Evolutionary conservation across 2,113 vertebrate genomes (phyloP).

Genomic region (Ginglymostoma cirratum): DNA sequence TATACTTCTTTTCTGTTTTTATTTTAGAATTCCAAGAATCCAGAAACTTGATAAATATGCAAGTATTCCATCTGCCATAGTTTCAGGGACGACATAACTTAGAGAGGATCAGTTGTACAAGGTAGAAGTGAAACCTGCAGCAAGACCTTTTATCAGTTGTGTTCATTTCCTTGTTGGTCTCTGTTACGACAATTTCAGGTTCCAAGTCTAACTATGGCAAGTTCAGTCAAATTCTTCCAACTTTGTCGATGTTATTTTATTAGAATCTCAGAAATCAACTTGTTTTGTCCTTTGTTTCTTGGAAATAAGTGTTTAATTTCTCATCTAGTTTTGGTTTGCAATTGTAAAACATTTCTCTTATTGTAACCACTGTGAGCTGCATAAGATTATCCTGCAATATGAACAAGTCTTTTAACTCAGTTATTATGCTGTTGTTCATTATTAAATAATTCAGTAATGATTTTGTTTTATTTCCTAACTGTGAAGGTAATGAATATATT

Average conservation of each 20-base stretch:
- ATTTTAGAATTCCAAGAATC: background rate
- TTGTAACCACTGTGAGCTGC: background rate
- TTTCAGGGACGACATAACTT: background rate
- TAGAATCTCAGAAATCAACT: background rate
- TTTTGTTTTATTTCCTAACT: background rate
- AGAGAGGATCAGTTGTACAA: background rate
- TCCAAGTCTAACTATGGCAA: background rate
- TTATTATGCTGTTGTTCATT: background rate
- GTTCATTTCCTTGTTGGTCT: background rate
- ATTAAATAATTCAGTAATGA: background rate
- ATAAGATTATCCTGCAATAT: background rate
- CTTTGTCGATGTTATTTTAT: background rate
- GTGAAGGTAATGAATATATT: background rate
- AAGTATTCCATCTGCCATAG: background rate
- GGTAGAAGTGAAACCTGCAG: background rate
- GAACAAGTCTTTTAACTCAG: background rate
- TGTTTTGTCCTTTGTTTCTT: background rate
- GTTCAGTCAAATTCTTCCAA: background rate
- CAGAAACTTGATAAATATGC: background rate
- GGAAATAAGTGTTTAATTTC: background rate
- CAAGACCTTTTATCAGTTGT: background rate
- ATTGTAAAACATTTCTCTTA: background rate
- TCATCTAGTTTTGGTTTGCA: background rate
- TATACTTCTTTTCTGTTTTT: background rate
- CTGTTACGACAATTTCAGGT: background rate